Conservation (phyloP, 2,113 vertebrate species). For the Cheilinus undulatus region DNA sequence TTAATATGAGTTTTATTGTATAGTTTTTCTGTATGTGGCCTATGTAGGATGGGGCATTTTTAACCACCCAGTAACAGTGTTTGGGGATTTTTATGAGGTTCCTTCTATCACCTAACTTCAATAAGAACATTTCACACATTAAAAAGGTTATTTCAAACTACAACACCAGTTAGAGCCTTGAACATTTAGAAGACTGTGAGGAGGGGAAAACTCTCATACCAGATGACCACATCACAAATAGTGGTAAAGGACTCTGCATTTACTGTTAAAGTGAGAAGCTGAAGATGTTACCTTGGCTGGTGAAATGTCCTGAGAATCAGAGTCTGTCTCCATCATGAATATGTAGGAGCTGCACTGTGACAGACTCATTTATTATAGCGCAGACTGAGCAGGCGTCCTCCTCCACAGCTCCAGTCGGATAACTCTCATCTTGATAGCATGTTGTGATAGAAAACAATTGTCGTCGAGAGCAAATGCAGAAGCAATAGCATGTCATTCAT, state of each 20-base stretch:
- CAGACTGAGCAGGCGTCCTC: constrained; percentile 37
- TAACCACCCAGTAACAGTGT: too few relatives aligned
- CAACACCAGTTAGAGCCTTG: neutral
- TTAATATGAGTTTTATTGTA: too few relatives aligned
- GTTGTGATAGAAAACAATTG: constrained; percentile 50
- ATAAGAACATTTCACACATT: too few relatives aligned
- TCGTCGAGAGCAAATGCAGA: constrained; percentile 74
- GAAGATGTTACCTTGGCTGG: neutral
- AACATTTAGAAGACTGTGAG: neutral
- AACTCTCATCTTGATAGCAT: constrained; percentile 31
- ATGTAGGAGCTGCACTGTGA: neutral
- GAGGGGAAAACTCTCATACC: neutral
- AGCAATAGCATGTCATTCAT: constrained; percentile 71
- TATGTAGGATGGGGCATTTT: too few relatives aligned
- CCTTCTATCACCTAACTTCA: too few relatives aligned
- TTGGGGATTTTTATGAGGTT: too few relatives aligned
- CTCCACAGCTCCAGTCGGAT: constrained; percentile 13
- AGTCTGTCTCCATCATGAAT: neutral
- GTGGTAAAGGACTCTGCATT: too few relatives aligned
- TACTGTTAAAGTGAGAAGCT: neutral
- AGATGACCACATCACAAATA: neutral
- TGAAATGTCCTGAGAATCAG: neutral
- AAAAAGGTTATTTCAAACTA: neutral
- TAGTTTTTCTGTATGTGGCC: too few relatives aligned
- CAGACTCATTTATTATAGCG: constrained; percentile 4